Conservation (phyloP, 2,797 vertebrate species). For the Gymnocypris eckloni region DNA sequence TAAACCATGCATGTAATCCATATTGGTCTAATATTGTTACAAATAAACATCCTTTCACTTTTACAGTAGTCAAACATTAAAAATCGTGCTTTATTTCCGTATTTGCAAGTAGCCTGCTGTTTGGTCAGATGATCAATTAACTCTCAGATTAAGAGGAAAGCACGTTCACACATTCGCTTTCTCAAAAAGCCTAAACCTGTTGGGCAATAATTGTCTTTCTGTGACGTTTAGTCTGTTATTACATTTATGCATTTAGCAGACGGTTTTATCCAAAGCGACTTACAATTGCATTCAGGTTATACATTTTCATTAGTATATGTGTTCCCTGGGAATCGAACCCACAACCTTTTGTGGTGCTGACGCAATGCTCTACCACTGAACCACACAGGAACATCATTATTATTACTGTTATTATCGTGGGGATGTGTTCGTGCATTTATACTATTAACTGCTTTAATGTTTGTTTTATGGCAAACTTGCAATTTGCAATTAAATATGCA, state of each 20-base stretch:
- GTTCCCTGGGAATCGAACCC: no score
- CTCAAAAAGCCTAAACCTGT: neutral
- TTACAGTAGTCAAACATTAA: slow-evolving; percentile 38
- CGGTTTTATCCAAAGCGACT: no score
- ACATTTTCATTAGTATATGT: no score
- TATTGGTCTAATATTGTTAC: no score
- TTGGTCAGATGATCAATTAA: slow-evolving; percentile 32
- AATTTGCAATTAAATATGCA: no score
- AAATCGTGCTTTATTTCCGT: neutral
- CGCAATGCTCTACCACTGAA: no score
- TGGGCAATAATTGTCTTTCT: neutral
- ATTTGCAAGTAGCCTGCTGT: neutral
- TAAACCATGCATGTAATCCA: neutral
- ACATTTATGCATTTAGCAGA: no score
- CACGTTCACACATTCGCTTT: neutral
- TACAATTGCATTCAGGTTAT: no score
- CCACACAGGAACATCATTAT: no score
- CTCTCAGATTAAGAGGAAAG: slow-evolving; percentile 10
- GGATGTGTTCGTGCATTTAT: neutral
- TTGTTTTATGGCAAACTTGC: neutral
- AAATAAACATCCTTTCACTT: neutral
- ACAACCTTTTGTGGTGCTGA: no score
- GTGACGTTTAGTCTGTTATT: neutral
- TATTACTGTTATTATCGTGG: neutral
- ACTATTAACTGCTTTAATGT: neutral